Evolutionary conservation across 2,113 vertebrate species (phyloP), one percentile per base, ranked within the genome.

Genomic region (Panthera uncia): DNA sequence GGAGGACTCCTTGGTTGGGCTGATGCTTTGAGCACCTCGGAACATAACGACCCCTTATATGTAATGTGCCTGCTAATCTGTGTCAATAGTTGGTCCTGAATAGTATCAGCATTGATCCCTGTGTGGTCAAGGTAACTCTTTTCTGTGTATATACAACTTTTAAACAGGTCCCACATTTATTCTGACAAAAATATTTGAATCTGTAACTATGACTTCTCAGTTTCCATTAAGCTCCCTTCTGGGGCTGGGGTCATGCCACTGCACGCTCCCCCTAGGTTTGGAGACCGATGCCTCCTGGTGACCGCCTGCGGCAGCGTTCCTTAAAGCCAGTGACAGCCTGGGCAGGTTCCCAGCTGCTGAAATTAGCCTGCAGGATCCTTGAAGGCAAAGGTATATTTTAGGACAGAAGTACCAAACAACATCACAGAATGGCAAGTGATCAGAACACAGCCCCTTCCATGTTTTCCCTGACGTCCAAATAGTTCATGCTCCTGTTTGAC

Each of bases 361-460:
- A 89, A 98, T 97, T 98, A 97, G 98, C 98, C 97, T 94, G 88
- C 96, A 97, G 98, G 96, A 97, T 91, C 96, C 98, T 98, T 78
- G 91, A 16, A 86, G 98, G 98, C 98, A 98, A 94, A 97, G 94
- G 68, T 89, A 12, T 97, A 98, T 98, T 98, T 98, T 97, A 95
- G 89, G 94, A 96, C 78, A 95, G 71, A 41, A 80, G 63, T 55
- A 41, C 76, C 0, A 3, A 83, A 65, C 12, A 92, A 48, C 18
- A 97, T 94, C 94, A 92, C 65, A 97, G 88, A 95, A 88, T 2
- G 1, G 23, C 50, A 93, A 95, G 63, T 68, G 84, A 94, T 97
- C 78, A 66, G 92, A 94, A 94, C 71, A 86, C 57, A 94, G 27
- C 33, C 84, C 71, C 45, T 96, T 65, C 88, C 36, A 16, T 0